Evolutionary conservation across 2,113 vertebrate species (phyloP), one percentile per base, ranked within the genome.

Genomic region (Athene cunicularia): DNA sequence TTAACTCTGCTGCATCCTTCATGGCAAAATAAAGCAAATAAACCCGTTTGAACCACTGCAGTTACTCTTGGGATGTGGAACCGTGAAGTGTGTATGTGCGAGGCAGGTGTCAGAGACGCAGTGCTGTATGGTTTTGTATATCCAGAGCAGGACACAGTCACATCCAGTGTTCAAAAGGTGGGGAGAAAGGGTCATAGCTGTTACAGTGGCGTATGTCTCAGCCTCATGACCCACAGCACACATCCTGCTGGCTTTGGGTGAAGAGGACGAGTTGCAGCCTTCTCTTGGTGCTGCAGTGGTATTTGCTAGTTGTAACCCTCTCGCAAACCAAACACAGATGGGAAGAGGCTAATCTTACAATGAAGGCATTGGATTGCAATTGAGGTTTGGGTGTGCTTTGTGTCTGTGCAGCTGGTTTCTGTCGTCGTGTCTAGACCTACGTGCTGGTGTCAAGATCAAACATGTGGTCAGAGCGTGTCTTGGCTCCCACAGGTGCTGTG

Each of bases 91-190:
- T 21, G 22, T 8, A 1, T 21, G 50, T 32, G 35, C 81, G 19
- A 41, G n/a, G 23, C 32, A 24, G 64, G 24, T 22, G 56, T 39
- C 80, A 28, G 85, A 47, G 41, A 19, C 1, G 21, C 39, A 33
- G 63, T 1, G 4, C 64, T 30, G 21, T 0, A 0, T 66, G 60
- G n/a, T 12, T 84, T 60, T 72, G 49, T 41, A 11, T 2, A 33
- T 32, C 15, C 47, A 35, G 64, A 59, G 11, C 19, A 50, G 87
- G 55, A 12, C 33, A 43, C 0, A 28, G 77, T 41, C 47, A 12
- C 32, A 16, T 17, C 13, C 23, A 15, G 53, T 9, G 35, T 3
- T 8, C 27, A 11, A 64, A 64, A 68, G 39, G 45, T 27, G 33
- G 33, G 14, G 35, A 2, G 13, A 76, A 52, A 37, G 63, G 50